Conservation (phyloP, 1,140 invertebrate genomes). For the Drosophila kanapiae region DNA sequence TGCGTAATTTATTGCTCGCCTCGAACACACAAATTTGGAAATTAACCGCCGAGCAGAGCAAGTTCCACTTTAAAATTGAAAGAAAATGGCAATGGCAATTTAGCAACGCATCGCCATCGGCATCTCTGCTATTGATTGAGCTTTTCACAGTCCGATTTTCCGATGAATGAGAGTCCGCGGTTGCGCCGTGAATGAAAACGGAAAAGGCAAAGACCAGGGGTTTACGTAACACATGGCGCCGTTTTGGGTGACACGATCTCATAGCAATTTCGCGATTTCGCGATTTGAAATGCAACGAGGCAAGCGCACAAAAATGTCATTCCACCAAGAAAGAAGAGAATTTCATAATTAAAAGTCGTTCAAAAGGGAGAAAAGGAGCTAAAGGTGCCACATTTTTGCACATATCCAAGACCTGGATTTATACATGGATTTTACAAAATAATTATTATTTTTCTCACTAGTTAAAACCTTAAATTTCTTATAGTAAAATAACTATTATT, state of each 20-base stretch:
- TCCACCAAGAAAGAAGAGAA: conserved; percentile 27
- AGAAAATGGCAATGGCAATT: conserved; percentile 67
- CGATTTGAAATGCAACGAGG: conserved; percentile 73
- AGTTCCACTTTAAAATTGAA: conserved; percentile 33
- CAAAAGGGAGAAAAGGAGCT: conserved; percentile 26
- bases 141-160: conserved; percentile 70
- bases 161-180: conserved; percentile 28
- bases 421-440: conserved; percentile 1
- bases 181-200: conserved; percentile 39
- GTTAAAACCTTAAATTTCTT: not conserved
- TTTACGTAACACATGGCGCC: conserved; percentile 55
- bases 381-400: conserved; percentile 12
- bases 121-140: conserved; percentile 74
- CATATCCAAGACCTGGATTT: not conserved
- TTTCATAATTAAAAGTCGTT: conserved; percentile 43
- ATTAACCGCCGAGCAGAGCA: conserved; percentile 28
- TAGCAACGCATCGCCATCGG: conserved; percentile 68
- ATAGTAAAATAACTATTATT: not conserved
- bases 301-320: conserved; percentile 69
- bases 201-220: conserved; percentile 48
- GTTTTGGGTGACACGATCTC: conserved; percentile 52
- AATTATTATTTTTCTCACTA: conserved; percentile 26
- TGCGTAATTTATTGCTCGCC: conserved; percentile 77
- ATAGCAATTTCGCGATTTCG: conserved; percentile 73
- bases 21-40: conserved; percentile 60